Base-by-base conservation (phyloP, 2,113 vertebrate genomes). In the Sapajus apella region DNA sequence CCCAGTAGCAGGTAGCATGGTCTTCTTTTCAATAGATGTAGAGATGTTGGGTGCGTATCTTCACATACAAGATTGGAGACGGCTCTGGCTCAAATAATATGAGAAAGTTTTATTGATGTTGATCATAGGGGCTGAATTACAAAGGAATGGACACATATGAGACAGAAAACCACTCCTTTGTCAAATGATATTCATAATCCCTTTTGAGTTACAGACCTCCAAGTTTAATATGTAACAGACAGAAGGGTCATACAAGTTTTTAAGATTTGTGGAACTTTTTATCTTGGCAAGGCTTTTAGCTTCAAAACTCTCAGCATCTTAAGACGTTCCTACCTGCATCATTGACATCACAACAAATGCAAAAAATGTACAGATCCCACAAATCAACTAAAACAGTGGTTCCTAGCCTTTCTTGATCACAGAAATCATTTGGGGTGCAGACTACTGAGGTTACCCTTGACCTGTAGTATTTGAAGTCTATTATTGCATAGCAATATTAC, bases 41-140 rank as follows among this genome's bases (percentile, higher is more conserved):
- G 56, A 90, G 16, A 47, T 66, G 17, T 13, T 8, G 20, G 20
- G 32, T 66, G 17, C 10, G 6, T 16, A 79, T 97, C 75, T 86
- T 81, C 79, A 61, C 1, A 21, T 4, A 27, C 52, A 79, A 91
- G 13, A 83, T 50, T 77, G 66, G 85, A 80, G 27, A 76, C 6
- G 25, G 1, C 30, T 94, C 47, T 84, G 43, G 20, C 40, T 84
- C 56, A 55, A 70, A 86, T 43, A 76, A 43, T 82, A 96, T 77
- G 40, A 82, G 21, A 35, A 87, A 18, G 68, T 89, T 85, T 91
- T 96, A 58, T 79, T 95, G 86, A 86, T 89, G 5, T 79, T 87
- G 21, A 84, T 86, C 14, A 21, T 72, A 8, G 7, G 6, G 3
- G 27, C n/a, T 87, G 23, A 94, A 37, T 94, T 85, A 61, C 64